Evolutionary conservation across 2,888 invertebrate genomes (phyloP).

Genomic region (Cartodere bifasciata): DNA sequence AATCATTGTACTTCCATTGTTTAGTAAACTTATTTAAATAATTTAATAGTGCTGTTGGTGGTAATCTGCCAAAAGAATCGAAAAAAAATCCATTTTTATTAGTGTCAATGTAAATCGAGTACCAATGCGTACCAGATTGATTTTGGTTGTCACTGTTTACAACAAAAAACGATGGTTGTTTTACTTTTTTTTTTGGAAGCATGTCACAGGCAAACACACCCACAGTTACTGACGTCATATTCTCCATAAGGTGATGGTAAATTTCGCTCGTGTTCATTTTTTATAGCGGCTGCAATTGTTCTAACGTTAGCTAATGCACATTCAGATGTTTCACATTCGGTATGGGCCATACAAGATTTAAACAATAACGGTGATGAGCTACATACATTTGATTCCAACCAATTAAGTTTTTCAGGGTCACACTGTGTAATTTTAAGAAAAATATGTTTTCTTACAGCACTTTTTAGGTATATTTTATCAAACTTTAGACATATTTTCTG

Average conservation of each 20-base stretch:
- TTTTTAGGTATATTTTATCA: no score
- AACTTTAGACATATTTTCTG: no score
- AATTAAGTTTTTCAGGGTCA: no score
- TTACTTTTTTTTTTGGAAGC: not conserved
- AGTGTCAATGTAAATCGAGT: constrained; percentile 3
- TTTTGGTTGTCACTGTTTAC: not conserved
- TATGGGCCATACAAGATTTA: no score
- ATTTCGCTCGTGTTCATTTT: not conserved
- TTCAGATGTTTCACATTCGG: no score
- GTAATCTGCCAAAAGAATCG: constrained; percentile 9
- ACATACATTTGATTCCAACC: no score
- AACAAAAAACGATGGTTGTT: not conserved
- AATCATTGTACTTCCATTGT: constrained; percentile 6
- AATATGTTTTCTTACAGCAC: no score
- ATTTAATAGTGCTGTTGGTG: constrained; percentile 1
- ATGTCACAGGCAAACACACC: not conserved
- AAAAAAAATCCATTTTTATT: constrained; percentile 6
- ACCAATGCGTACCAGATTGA: not conserved
- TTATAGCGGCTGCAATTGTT: not conserved
- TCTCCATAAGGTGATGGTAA: not conserved
- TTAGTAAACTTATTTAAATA: constrained; percentile 6
- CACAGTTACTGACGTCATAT: not conserved
- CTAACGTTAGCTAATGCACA: not conserved
- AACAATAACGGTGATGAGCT: no score
- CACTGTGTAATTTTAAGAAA: no score